phyloP scores from a whole-genome alignment of 2,113 vertebrate species.

The Colinus virginianus region DNA sequence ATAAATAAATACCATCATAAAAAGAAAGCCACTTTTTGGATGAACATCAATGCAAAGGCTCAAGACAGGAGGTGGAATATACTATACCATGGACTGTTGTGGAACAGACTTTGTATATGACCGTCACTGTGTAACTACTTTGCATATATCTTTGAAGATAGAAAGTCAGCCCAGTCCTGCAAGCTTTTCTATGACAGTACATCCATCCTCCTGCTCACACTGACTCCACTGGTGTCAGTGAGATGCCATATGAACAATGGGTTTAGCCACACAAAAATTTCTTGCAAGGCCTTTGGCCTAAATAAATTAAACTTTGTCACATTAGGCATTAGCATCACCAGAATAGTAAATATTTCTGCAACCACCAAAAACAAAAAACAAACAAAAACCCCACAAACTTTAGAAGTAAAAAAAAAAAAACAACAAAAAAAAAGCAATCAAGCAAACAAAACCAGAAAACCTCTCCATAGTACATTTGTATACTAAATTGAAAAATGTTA shows the following conservation, averaged over 20 bases:
- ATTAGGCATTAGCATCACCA: slow-evolving; percentile 64
- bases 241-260: not conserved
- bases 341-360: slow-evolving; percentile 48
- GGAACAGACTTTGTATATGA: slow-evolving; percentile 48
- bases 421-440: not conserved
- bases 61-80: slow-evolving; percentile 53
- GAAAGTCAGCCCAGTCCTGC: slow-evolving; percentile 5
- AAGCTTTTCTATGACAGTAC: not conserved
- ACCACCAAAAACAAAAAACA: slow-evolving; percentile 22
- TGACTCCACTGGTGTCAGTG: not conserved
- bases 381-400: not conserved
- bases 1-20: slow-evolving; percentile 67
- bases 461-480: slow-evolving; percentile 22
- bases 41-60: slow-evolving; percentile 57
- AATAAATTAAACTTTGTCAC: slow-evolving; percentile 56
- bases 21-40: slow-evolving; percentile 44
- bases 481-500: slow-evolving; percentile 15
- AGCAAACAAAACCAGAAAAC: slow-evolving; percentile 9
- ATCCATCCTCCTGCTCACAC: not conserved
- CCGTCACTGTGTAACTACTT: not conserved
- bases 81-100: not conserved
- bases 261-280: not conserved
- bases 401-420: slow-evolving; percentile 11
- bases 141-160: slow-evolving; percentile 45
- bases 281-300: slow-evolving; percentile 11